phyloP scores from a whole-genome alignment of 2,797 vertebrate genomes.

The Prionace glauca region DNA sequence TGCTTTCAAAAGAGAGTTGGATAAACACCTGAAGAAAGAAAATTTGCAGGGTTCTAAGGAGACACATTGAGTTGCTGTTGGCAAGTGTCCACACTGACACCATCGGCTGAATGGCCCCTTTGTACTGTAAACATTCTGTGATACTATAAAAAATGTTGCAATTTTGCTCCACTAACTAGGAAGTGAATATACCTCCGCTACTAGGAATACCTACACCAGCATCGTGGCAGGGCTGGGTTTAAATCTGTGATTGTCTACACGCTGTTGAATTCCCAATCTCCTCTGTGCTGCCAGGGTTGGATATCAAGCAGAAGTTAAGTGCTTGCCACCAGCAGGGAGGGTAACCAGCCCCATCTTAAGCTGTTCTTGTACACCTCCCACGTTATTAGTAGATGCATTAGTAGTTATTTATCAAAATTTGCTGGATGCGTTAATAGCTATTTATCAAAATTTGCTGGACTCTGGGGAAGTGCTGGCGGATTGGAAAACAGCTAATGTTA shows the following conservation, averaged over 20 bases:
- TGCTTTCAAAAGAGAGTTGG: neutral
- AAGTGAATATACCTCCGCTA: neutral
- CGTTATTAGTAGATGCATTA: too few species aligned
- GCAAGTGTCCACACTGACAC: too few species aligned
- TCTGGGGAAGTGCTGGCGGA: too few species aligned
- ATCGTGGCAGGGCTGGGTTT: neutral
- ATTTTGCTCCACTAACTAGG: neutral
- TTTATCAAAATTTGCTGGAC: too few species aligned
- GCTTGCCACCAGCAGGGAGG: neutral
- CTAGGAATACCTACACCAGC: neutral
- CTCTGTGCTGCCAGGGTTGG: neutral
- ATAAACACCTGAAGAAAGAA: neutral
- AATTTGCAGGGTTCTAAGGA: neutral
- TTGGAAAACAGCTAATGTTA: too few species aligned
- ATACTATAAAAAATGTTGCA: neutral
- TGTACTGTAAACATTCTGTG: too few species aligned
- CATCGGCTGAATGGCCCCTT: too few species aligned
- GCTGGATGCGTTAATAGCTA: too few species aligned
- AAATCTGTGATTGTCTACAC: neutral
- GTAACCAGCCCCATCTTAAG: neutral
- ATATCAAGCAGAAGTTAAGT: neutral
- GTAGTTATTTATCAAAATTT: too few species aligned
- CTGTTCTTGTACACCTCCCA: neutral
- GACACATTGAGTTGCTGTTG: too few species aligned
- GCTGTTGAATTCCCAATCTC: neutral